These are phyloP conservation scores for Cliona cf. orientalis DNA, from an alignment of 37 sponge, comb jelly and placozoan species.

Conservation along the genomic window DNA sequence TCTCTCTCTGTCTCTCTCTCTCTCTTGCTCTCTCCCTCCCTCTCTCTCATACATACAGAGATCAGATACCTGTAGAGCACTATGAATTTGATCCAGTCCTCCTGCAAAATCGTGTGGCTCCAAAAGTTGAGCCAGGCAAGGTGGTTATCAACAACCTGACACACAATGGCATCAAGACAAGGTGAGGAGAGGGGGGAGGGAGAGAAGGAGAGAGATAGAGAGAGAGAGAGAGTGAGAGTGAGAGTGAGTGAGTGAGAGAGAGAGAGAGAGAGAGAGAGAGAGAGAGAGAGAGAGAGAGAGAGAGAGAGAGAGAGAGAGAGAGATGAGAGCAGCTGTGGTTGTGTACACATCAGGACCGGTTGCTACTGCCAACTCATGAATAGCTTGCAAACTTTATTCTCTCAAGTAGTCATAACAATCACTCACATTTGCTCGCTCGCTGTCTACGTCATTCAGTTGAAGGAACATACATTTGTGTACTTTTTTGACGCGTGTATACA, in stretches of 20 bases:
- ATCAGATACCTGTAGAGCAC: conserved; percentile 21
- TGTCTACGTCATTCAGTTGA: background rate
- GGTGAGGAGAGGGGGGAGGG: conserved; percentile 28
- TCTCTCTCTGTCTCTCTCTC: conserved; percentile 30
- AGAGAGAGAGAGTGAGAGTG: background rate
- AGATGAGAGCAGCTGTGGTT: no score
- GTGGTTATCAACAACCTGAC: conserved; percentile 67
- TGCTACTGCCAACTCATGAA: no score
- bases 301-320: conserved; percentile 8
- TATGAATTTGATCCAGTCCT: conserved; percentile 44
- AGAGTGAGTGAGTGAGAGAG: conserved; percentile 13
- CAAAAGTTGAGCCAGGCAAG: conserved; percentile 30
- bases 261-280: conserved; percentile 28
- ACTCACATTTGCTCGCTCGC: no score
- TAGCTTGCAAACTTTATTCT: no score
- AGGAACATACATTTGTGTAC: background rate
- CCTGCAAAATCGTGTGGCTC: conserved; percentile 23
- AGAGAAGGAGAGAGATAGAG: no score
- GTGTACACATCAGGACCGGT: no score
- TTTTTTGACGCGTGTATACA: no score
- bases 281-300: conserved; percentile 32
- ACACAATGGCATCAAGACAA: conserved; percentile 22
- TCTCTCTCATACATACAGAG: conserved; percentile 21
- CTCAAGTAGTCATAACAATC: no score
- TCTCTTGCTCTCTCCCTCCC: conserved; percentile 12